Evolutionary conservation across 92 coral and sea anemone genomes (phyloP).

Genomic region (Epizoanthus scotinus): DNA sequence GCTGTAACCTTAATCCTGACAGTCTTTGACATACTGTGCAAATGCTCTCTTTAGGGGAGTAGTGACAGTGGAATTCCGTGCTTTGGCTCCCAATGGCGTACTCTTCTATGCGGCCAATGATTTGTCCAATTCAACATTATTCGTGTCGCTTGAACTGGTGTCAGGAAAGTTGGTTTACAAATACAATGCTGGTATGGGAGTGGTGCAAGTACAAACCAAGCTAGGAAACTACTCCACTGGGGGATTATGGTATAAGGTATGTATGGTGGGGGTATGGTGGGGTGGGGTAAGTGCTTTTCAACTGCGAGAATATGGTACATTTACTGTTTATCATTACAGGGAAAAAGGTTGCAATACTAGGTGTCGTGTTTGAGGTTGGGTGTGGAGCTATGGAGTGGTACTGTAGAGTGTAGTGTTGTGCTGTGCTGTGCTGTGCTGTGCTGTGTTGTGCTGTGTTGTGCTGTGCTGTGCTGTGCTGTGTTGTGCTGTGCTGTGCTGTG

Average conservation of each 20-base stretch:
- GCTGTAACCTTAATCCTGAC: too few relatives aligned
- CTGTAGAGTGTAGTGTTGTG: too few relatives aligned
- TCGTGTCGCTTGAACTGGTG: constrained; percentile 74
- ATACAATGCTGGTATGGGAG: constrained; percentile 71
- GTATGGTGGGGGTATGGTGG: not conserved
- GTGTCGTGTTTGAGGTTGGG: too few relatives aligned
- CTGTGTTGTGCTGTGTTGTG: constrained; percentile 3
- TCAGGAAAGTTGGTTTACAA: constrained; percentile 64
- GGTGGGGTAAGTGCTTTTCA: too few relatives aligned
- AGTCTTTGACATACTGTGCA: not conserved
- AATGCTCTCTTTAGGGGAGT: constrained; percentile 53
- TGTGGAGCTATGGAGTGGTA: too few relatives aligned
- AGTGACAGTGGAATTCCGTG: constrained; percentile 73
- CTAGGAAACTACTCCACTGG: constrained; percentile 65
- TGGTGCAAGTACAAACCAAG: constrained; percentile 61
- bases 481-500: too few relatives aligned
- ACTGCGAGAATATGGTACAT: too few relatives aligned
- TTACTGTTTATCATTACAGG: not conserved
- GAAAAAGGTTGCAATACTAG: too few relatives aligned
- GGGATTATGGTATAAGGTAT: constrained; percentile 81
- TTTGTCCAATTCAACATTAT: constrained; percentile 58
- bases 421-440: not conserved
- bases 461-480: not conserved
- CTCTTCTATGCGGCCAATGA: constrained; percentile 75
- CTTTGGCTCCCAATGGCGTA: constrained; percentile 88